These are phyloP conservation scores for Gorsachius magnificus DNA, from an alignment of 2,797 vertebrate species.

Conservation along the genomic window DNA sequence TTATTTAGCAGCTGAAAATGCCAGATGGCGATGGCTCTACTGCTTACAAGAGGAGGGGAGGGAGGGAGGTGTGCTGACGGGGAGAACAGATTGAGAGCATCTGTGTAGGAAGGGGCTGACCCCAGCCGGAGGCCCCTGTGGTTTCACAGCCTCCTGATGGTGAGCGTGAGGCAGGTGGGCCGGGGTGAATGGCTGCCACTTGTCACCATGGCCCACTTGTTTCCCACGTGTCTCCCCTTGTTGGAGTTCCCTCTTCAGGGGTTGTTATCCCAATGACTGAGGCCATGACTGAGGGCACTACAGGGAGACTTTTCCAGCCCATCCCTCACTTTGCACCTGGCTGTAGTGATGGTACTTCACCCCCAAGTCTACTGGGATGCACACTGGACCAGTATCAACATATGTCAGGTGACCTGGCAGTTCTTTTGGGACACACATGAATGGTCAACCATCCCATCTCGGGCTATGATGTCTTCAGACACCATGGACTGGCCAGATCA, in stretches of 20 bases:
- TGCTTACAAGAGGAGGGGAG: background rate
- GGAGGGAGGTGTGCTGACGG: background rate
- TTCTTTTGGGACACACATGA: background rate
- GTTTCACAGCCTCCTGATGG: background rate
- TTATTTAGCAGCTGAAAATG: constrained; percentile 61
- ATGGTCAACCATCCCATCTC: background rate
- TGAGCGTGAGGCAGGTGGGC: background rate
- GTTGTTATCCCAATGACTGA: background rate
- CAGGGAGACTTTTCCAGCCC: background rate
- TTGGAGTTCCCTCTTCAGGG: background rate
- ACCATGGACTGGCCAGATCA: background rate
- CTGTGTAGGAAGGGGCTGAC: background rate
- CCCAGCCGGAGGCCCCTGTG: background rate
- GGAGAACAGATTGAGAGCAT: constrained; percentile 29
- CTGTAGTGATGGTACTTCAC: background rate
- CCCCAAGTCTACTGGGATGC: background rate
- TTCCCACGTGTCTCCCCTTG: background rate
- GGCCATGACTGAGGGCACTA: background rate
- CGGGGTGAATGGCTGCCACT: background rate
- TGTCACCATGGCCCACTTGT: background rate
- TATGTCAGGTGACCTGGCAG: background rate
- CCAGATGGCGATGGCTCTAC: constrained; percentile 53
- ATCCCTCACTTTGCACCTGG: background rate
- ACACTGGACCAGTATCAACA: background rate
- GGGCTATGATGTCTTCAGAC: background rate